Evolutionary conservation across 2,797 vertebrate genomes (phyloP), one percentile per base, ranked within the genome.

Genomic region (Craterocephalus amniculus): DNA sequence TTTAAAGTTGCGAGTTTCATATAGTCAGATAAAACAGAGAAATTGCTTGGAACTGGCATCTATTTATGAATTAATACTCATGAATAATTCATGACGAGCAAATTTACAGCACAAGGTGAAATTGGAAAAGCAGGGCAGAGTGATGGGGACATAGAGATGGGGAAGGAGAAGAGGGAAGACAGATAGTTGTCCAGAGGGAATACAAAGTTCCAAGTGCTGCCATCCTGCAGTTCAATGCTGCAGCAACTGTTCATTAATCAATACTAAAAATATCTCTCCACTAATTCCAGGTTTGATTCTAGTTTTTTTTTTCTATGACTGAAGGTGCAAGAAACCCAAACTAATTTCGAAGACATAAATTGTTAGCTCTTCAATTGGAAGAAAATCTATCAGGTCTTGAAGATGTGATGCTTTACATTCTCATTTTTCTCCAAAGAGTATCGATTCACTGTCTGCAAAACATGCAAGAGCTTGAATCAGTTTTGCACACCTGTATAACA

Each of bases 341-440:
- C 45, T 35, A 64, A 63, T 76, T 38, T 63, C 31, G 73, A 63
- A 38, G 18, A 55, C 31, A 51, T 57, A 55, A 61, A 79, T 76
- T 72, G 74, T 72, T 75, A 70, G 72, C 14, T 29, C 27, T 7
- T 18, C 16, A 4, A 69, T 36, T 48, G 69, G 73, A 79, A 69
- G 76, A 31, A 22, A 57, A 69, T 81, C 64, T 35, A 70, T 63
- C 58, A 77, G 45, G 49, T 34, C 72, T 51, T 34, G 49, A 70
- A 48, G 60, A 64, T 79, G 76, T 76, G 29, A 79, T 72, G 72
- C 65, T 86, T 58, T 66, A 76, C 76, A 62, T 81, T 88, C 83
- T 79, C 79, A 76, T 77, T 89, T 87, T 82, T 87, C 70, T 70
- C 49, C 73, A 80, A 81, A 74, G 45, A 58, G 81, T 76, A 88